Base-by-base conservation (phyloP, 2,797 vertebrate genomes). In the Leucoraja ocellata region DNA sequence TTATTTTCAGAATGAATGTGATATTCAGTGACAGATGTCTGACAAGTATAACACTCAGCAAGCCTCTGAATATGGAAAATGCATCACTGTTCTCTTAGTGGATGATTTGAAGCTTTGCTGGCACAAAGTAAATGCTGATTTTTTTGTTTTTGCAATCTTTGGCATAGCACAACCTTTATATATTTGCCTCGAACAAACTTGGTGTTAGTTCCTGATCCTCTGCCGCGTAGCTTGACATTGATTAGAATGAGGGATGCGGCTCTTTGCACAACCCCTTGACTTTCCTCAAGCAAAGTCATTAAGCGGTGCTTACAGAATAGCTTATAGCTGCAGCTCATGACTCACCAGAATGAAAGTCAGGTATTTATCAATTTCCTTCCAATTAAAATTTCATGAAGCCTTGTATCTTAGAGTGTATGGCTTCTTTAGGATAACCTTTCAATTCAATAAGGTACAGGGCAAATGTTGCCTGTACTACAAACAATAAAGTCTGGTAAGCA, bases 281-380 rank as follows among this genome's bases (percentile, higher is more conserved):
- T 76, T 92, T 92, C 71, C 71, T n/a, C 71, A 76, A 76, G 68
- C 71, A 92, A 76, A 76, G 71, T 92, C 71, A 92, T 92, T 92
- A 92, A 58, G 39, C n/a, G 36, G 39, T 92, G 73, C 90, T 92
- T 76, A 54, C 90, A 76, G 90, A 92, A 76, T 76, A 39, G 90
- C 71, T 92, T 76, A 88, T 88, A 76, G 90, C 39, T 58, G 90
- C 90, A 92, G 39, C 68, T 92, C 71, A 76, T 54, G 90, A 92
- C 71, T 76, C 39, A 76, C 73, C 90, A 76, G 71, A 74, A 74
- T 73, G 90, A 54, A 92, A 92, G 68, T 54, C 68, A 91, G 68
- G 90, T 92, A 92, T 73, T 92, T 92, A 92, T 76, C 90, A 92
- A 92, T 92, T 92, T 76, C 11, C 39, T 92, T 76, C 71, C 71